Conservation (phyloP, 2,797 vertebrate genomes). For the Squalus acanthias region DNA sequence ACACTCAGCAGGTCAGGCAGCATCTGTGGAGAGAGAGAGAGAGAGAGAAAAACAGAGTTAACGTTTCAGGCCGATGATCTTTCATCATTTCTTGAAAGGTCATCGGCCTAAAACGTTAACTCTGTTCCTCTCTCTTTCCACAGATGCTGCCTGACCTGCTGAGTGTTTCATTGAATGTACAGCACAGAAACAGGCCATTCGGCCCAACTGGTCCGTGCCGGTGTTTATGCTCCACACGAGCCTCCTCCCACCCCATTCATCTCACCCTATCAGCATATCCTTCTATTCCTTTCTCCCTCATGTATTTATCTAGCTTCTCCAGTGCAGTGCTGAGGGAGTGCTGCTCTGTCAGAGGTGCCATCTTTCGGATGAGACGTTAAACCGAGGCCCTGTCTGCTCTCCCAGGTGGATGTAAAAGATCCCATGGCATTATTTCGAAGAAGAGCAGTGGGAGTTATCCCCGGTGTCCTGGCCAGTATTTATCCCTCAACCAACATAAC, state of each 20-base stretch:
- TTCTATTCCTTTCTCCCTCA: neutral
- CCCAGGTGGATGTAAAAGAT: too few species aligned
- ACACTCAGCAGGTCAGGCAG: neutral
- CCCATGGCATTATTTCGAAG: too few species aligned
- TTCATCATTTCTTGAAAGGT: neutral
- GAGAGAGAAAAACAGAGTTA: neutral
- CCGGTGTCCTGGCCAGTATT: too few species aligned
- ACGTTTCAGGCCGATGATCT: neutral
- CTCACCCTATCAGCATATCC: neutral
- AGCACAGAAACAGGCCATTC: neutral
- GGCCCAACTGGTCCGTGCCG: neutral
- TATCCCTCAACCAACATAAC: too few species aligned
- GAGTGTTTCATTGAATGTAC: neutral
- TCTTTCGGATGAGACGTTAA: too few species aligned
- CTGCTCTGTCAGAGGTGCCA: too few species aligned
- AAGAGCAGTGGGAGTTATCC: too few species aligned
- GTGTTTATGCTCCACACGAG: neutral
- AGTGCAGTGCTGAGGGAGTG: too few species aligned
- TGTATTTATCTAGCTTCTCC: neutral
- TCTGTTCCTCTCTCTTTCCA: neutral
- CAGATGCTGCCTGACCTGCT: neutral
- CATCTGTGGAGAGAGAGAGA: neutral
- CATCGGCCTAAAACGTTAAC: neutral
- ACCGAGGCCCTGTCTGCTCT: too few species aligned
- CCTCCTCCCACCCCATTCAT: neutral